phyloP scores from a whole-genome alignment of 2,888 invertebrate species.

The Ariolimax columbianus region DNA sequence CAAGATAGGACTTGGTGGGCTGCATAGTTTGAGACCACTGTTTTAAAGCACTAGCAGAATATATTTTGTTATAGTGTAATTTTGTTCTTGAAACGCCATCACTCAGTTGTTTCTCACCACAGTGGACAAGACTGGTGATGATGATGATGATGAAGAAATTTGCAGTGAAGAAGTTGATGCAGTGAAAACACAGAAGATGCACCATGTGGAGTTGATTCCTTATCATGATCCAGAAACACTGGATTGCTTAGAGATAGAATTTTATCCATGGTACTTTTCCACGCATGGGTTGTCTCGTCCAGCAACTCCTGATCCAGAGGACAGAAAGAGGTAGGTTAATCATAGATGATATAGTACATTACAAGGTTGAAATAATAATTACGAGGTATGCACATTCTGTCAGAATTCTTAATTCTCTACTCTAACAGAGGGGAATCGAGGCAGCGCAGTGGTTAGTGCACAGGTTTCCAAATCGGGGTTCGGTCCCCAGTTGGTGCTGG shows the following conservation, averaged over 20 bases:
- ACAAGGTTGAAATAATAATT: too few species aligned
- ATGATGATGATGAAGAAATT: slow-evolving; percentile 31
- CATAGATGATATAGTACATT: neutral
- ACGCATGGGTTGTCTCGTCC: slow-evolving; percentile 77
- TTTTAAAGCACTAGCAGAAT: neutral
- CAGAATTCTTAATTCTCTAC: too few species aligned
- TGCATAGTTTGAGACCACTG: too few species aligned
- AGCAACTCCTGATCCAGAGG: slow-evolving; percentile 67
- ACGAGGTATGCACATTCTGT: too few species aligned
- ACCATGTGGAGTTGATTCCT: slow-evolving; percentile 12
- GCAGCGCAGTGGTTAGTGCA: too few species aligned
- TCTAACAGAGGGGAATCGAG: too few species aligned
- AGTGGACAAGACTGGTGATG: slow-evolving; percentile 14
- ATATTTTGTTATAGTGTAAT: neutral
- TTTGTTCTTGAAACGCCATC: neutral
- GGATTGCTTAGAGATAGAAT: slow-evolving; percentile 70
- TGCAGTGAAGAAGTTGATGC: slow-evolving; percentile 39
- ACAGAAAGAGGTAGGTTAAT: slow-evolving; percentile 64
- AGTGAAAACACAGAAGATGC: neutral
- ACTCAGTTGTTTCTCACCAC: neutral
- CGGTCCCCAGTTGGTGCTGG: too few species aligned
- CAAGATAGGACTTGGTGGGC: too few species aligned
- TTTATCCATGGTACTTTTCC: slow-evolving; percentile 76
- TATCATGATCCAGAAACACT: slow-evolving; percentile 60
- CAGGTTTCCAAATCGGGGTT: too few species aligned